Conservation (phyloP, 2,113 vertebrate genomes). For the Ictidomys tridecemlineatus region DNA sequence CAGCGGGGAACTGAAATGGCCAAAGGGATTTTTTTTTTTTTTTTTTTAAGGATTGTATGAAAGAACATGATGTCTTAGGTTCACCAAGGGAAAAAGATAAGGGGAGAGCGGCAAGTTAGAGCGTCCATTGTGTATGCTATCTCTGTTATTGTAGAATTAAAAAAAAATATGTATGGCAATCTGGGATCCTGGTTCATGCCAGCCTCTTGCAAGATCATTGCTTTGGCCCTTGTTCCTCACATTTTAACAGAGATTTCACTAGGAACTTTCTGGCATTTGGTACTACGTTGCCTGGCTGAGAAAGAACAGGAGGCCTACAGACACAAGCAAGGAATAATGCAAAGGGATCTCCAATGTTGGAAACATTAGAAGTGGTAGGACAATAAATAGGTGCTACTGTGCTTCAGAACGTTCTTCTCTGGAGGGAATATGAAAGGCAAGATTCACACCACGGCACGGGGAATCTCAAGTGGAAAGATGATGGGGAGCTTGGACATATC, state of each 20-base stretch:
- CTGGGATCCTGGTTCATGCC: conserved; percentile 62
- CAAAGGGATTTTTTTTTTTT: conserved; percentile 32
- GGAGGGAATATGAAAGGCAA: background rate
- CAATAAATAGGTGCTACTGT: too few species aligned
- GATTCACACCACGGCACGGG: background rate
- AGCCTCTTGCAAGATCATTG: conserved; percentile 59
- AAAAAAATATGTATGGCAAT: conserved; percentile 66
- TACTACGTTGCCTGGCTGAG: background rate
- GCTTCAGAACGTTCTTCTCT: background rate
- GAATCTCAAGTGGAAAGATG: background rate
- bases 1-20: conserved; percentile 47
- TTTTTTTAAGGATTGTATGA: conserved; percentile 72
- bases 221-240: conserved; percentile 69
- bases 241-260: conserved; percentile 57
- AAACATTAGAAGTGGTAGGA: background rate
- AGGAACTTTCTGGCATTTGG: background rate
- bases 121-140: conserved; percentile 80
- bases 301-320: background rate
- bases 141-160: conserved; percentile 81
- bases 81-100: conserved; percentile 78
- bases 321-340: background rate
- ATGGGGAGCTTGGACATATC: background rate
- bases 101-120: conserved; percentile 63
- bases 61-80: conserved; percentile 77
- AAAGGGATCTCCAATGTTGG: background rate